Evolutionary conservation across 2,797 vertebrate genomes (phyloP), one percentile per base, ranked within the genome.

Genomic region (Artibeus lituratus): DNA sequence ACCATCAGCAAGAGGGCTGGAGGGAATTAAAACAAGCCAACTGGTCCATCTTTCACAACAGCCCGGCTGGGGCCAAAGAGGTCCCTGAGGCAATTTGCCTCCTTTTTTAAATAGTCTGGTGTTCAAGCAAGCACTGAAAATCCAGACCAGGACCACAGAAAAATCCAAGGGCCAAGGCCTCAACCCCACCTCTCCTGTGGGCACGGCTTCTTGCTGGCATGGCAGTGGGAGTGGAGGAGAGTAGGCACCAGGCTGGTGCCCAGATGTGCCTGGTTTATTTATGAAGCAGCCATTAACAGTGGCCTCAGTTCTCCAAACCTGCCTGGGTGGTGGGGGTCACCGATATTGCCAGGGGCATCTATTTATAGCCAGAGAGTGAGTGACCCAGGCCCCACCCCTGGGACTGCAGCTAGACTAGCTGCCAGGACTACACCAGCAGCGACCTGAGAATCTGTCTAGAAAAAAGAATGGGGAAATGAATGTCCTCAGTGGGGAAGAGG

Each of bases 21-120:
- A 74, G 77, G 85, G 82, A 97, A 96, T 96, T 97, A 94, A 97
- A 96, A 92, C 92, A 77, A 97, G 90, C 82, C 95, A 97, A 97
- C 97, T 94, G 96, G 96, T 86, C 94, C 92, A 86, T 97, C 95
- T 94, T 96, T 94, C 49, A 93, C 92, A 95, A 92, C 91, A 95
- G 93, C 76, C 87, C 94, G 90, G 67, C 87, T 95, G 95, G 82
- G 95, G 73, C 87, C 90, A 72, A 62, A 86, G 83, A 92, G 44
- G 80, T 95, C 92, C 96, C 90, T 44, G 39, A 94, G 53, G 88
- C 88, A 95, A 96, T 96, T 87, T 96, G 92, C 86, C 74, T 62
- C 29, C 24, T 55, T 22, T 39, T 53, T 55, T 55, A 16, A 37
- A 49, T 67, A 93, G 69, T 53, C 91, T 95, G 35, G 88, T 53